A percentile compares a stretch with the other conserved stretches of the same genome.
phyloP scores from a whole-genome alignment of 2,888 invertebrate genomes.

The Conistra vaccinii region DNA sequence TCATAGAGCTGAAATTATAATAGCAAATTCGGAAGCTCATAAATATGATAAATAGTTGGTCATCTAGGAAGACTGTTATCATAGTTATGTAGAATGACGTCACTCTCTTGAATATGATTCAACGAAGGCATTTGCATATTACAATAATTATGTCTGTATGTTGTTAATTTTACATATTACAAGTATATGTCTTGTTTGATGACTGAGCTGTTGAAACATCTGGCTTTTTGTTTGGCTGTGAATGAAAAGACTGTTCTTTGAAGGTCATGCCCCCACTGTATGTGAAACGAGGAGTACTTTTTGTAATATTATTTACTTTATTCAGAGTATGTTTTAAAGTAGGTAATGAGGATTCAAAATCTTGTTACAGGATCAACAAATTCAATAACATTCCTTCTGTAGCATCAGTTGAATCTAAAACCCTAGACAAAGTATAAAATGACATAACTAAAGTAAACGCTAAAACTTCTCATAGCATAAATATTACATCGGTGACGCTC shows the following conservation, averaged over 20 bases:
- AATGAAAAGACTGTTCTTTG: neutral
- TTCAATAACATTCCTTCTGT: neutral
- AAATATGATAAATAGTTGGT: constrained; percentile 45
- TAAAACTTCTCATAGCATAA: constrained; percentile 11
- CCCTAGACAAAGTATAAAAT: constrained; percentile 3
- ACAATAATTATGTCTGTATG: constrained; percentile 21
- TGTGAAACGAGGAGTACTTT: neutral
- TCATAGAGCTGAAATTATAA: constrained; percentile 51
- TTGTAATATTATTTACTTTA: neutral
- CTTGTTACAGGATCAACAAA: neutral
- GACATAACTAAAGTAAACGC: neutral
- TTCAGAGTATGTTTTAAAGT: neutral
- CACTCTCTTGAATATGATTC: constrained; percentile 39
- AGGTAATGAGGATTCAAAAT: neutral
- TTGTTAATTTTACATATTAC: constrained; percentile 36
- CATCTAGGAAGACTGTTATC: constrained; percentile 43
- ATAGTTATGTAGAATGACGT: constrained; percentile 46
- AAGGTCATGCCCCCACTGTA: neutral
- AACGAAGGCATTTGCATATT: constrained; percentile 40
- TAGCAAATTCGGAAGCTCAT: constrained; percentile 46
- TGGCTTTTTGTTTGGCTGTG: constrained; percentile 24
- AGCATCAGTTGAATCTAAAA: neutral
- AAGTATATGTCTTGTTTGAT: constrained; percentile 24
- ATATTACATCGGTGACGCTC: constrained; percentile 15
- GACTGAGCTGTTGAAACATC: constrained; percentile 21